Conservation (phyloP, 2,113 vertebrate genomes). For the Pollachius pollachius region DNA sequence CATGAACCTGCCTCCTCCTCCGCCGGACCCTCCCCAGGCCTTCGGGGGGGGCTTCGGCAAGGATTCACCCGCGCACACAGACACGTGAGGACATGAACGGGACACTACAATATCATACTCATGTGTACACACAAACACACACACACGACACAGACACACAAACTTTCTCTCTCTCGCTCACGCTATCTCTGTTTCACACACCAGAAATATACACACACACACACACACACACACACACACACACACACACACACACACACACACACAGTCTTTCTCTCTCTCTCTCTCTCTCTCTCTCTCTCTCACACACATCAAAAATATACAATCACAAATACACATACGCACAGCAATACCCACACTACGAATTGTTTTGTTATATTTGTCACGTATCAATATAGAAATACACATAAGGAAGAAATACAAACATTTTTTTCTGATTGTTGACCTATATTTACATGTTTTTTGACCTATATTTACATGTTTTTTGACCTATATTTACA, state of each 20-base stretch:
- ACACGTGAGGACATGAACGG: constrained; percentile 51
- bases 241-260: not conserved
- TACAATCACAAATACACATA: not conserved
- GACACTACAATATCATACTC: not conserved
- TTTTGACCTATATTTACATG: no score
- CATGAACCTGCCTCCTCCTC: constrained; percentile 47
- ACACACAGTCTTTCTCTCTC: not conserved
- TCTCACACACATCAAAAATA: constrained; percentile 35
- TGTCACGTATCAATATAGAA: no score
- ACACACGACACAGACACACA: not conserved
- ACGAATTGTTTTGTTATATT: no score
- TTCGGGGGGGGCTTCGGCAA: constrained; percentile 33
- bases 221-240: not conserved
- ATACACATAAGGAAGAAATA: no score
- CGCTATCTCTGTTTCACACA: constrained; percentile 34
- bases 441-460: no score
- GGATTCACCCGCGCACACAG: constrained; percentile 23
- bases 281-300: not conserved
- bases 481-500: no score
- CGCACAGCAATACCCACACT: not conserved
- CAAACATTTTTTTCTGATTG: no score
- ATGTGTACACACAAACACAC: not conserved
- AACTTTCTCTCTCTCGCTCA: not conserved
- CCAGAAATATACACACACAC: not conserved
- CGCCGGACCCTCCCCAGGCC: constrained; percentile 40